Evolutionary conservation across 2,797 vertebrate genomes (phyloP).

Genomic region (Myiotriccus ornatus): DNA sequence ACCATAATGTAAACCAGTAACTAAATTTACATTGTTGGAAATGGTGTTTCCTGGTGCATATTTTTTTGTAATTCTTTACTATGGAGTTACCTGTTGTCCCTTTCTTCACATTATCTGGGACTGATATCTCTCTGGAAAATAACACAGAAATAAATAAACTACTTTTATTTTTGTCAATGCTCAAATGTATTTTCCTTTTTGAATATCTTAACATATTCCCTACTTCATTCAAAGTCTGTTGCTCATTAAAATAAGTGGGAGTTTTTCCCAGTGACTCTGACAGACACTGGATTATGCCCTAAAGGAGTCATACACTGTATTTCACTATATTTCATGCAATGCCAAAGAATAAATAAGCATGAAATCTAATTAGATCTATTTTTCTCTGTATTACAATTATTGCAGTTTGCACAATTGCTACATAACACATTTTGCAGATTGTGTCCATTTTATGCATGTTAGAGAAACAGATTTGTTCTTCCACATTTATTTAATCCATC

Average conservation of each 20-base stretch:
- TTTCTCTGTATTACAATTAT: neutral
- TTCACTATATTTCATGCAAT: neutral
- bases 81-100: accelerated
- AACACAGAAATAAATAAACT: neutral
- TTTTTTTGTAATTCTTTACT: neutral
- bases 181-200: neutral
- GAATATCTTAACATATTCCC: neutral
- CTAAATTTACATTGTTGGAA: neutral
- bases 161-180: neutral
- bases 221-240: neutral
- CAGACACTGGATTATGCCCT: neutral
- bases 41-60: neutral
- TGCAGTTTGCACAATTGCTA: neutral
- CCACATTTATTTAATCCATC: neutral
- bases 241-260: neutral
- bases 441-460: neutral
- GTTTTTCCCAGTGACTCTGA: neutral
- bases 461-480: neutral
- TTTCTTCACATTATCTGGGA: neutral
- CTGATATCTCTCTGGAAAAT: neutral
- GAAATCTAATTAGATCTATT: neutral
- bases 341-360: neutral
- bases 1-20: neutral
- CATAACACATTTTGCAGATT: neutral
- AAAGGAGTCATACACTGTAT: neutral